phyloP scores from a whole-genome alignment of 2,888 invertebrate genomes.

The Xylocampa areola region DNA sequence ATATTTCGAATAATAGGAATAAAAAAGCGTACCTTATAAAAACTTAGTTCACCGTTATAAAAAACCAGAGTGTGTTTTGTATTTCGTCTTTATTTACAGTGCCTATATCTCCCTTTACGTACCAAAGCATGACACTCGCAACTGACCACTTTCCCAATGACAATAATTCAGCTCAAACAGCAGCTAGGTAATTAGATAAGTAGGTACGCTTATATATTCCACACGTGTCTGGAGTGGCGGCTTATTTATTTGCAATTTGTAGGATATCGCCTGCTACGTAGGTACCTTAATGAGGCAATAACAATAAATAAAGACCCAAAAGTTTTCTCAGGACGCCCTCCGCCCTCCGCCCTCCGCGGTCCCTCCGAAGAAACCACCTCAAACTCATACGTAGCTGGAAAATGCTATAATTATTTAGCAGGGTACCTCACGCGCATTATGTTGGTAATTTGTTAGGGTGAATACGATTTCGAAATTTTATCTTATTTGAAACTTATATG shows the following conservation, averaged over 20 bases:
- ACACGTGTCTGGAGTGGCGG: constrained; percentile 73
- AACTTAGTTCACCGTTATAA: no score
- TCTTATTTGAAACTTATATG: constrained; percentile 53
- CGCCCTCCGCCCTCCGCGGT: constrained; percentile 74
- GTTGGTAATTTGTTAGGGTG: constrained; percentile 67
- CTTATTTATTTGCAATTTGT: constrained; percentile 89
- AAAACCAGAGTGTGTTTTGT: no score
- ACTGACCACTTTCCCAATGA: not conserved
- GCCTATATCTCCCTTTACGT: no score
- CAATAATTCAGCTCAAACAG: constrained; percentile 36
- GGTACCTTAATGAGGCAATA: constrained; percentile 89
- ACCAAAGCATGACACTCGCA: no score
- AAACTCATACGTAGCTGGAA: constrained; percentile 81
- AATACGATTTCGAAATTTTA: constrained; percentile 60
- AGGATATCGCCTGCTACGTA: constrained; percentile 87
- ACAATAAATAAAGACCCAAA: constrained; percentile 90
- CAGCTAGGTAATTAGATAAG: constrained; percentile 67
- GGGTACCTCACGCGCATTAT: constrained; percentile 62
- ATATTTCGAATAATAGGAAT: no score
- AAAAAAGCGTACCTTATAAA: no score
- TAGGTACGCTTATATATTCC: constrained; percentile 77
- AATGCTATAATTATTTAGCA: constrained; percentile 78
- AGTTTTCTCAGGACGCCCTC: constrained; percentile 86
- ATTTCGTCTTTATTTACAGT: no score
- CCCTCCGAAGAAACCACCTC: constrained; percentile 84